Evolutionary conservation across 2,797 vertebrate genomes (phyloP), one percentile per base, ranked within the genome.

Genomic region (Hirundo rustica): DNA sequence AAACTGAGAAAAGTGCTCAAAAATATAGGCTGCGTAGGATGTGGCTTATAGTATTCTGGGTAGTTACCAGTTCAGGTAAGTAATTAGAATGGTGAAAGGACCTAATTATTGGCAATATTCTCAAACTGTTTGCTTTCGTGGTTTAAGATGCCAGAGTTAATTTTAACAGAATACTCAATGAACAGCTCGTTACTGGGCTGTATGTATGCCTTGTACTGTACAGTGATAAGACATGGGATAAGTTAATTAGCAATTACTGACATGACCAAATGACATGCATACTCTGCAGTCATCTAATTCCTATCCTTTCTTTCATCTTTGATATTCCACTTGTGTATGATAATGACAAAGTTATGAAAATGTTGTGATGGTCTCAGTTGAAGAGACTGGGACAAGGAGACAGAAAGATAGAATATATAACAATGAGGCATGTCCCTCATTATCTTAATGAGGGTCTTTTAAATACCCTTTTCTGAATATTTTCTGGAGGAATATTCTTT

Each of bases 261-360:
- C 82, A 84, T 86, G 65, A 86, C 85, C 87, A 95, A 81, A 89
- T 94, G 82, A 91, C 79, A 78, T 83, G 58, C 70, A 78, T 38
- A 53, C 18, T 92, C 65, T 83, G 29, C 60, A 88, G 58, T 80
- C 47, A 60, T 51, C 64, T 92, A 64, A 54, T 77, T 94, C 89
- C 58, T 88, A 84, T 26, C 51, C 60, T 23, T 88, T 61, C 82
- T 84, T 94, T 95, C 75, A 84, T 89, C 85, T 94, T 89, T 80
- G 65, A 84, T 94, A 75, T 86, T 94, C 62, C 36, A 85, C 78
- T 83, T 92, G 54, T 84, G 65, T 55, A 72, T 55, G 29, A 83
- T 68, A 92, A 95, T 89, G 84, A 75, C 66, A 88, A 95, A 96
- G 51, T 93, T 93, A 89, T 64, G 79, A 92, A 93, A 94, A 94